These are phyloP conservation scores for Trypoxylus dichotomus DNA, from an alignment of 1,140 invertebrate species.

Conservation along the genomic window DNA sequence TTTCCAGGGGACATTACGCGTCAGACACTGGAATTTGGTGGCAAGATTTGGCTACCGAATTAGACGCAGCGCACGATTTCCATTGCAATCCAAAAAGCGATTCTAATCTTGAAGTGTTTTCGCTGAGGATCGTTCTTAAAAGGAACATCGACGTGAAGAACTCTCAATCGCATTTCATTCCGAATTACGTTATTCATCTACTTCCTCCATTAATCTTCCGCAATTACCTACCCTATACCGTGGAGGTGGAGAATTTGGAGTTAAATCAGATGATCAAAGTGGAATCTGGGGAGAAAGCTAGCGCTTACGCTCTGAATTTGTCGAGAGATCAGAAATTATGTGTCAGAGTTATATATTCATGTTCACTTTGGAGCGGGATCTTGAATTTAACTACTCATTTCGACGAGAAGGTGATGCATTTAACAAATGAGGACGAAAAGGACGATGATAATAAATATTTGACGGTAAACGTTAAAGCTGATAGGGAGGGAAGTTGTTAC, in stretches of 20 bases:
- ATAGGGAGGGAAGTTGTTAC: constrained; percentile 62
- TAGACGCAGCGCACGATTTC: constrained; percentile 63
- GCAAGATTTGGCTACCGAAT: constrained; percentile 72
- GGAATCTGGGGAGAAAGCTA: constrained; percentile 71
- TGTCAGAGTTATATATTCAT: constrained; percentile 71
- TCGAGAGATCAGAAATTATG: constrained; percentile 61
- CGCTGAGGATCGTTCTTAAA: constrained; percentile 60
- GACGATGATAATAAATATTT: constrained; percentile 69
- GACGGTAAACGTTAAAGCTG: constrained; percentile 67
- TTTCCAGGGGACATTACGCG: constrained; percentile 65
- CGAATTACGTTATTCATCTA: constrained; percentile 73
- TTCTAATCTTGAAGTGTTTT: constrained; percentile 61
- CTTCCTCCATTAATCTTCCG: constrained; percentile 73
- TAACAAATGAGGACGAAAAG: constrained; percentile 67
- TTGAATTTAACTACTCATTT: constrained; percentile 69
- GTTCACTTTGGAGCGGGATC: constrained; percentile 69
- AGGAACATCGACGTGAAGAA: constrained; percentile 49
- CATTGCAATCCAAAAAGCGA: constrained; percentile 64
- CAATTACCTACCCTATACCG: constrained; percentile 74
- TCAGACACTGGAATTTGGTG: constrained; percentile 76
- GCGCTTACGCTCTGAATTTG: constrained; percentile 67
- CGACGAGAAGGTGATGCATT: constrained; percentile 68
- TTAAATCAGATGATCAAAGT: constrained; percentile 55
- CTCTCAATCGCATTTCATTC: constrained; percentile 59
- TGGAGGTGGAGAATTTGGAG: constrained; percentile 58